Conservation (phyloP, 1,140 invertebrate species). For the Pemphigus obesinymphae region DNA sequence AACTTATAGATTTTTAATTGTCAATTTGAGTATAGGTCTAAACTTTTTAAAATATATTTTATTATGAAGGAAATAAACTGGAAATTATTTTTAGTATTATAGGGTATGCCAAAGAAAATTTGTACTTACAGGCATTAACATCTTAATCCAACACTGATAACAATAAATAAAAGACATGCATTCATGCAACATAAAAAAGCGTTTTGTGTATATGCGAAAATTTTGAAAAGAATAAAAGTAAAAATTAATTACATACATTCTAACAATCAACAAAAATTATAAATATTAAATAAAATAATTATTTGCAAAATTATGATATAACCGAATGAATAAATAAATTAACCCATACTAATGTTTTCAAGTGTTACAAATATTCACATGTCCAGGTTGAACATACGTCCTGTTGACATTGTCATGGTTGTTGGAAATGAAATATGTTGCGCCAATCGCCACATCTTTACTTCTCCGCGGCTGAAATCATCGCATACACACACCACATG, state of each 20-base stretch:
- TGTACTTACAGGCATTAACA: too few relatives aligned
- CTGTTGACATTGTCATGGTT: constrained; percentile 51
- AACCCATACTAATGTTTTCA: neutral
- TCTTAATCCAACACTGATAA: too few relatives aligned
- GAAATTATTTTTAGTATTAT: too few relatives aligned
- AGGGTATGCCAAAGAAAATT: too few relatives aligned
- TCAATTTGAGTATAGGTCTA: too few relatives aligned
- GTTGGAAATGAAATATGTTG: constrained; percentile 30
- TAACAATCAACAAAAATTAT: neutral
- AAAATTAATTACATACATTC: neutral
- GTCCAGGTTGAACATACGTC: constrained; percentile 41
- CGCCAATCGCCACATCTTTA: constrained; percentile 49
- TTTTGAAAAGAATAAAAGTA: too few relatives aligned
- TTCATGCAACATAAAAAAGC: neutral
- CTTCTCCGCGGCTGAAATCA: constrained; percentile 50
- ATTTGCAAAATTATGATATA: neutral
- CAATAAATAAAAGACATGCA: neutral
- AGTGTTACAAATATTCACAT: constrained; percentile 21
- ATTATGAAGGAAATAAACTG: too few relatives aligned
- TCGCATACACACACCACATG: constrained; percentile 40
- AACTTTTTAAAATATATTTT: too few relatives aligned
- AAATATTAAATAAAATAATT: neutral
- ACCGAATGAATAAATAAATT: neutral
- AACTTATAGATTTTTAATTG: too few relatives aligned
- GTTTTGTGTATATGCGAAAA: neutral